These are phyloP conservation scores for Propithecus perrieri DNA, from an alignment of 2,797 vertebrate species.

Conservation along the genomic window DNA sequence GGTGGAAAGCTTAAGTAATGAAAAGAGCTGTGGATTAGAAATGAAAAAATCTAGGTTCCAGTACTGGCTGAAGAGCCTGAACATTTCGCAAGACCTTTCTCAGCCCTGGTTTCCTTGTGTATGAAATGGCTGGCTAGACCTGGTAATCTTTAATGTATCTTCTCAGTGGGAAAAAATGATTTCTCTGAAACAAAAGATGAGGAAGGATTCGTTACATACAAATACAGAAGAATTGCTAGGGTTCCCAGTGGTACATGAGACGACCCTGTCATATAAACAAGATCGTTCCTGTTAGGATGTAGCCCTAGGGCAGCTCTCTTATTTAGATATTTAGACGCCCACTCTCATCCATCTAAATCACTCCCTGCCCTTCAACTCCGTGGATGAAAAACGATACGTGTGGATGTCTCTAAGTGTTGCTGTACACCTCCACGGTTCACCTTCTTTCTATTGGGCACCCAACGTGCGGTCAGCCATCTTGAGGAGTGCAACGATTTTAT, in stretches of 20 bases:
- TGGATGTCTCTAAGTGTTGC: neutral
- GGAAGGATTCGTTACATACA: neutral
- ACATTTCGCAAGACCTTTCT: neutral
- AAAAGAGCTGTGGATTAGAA: neutral
- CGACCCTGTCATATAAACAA: neutral
- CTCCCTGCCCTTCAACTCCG: neutral
- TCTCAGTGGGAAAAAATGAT: neutral
- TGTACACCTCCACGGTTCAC: neutral
- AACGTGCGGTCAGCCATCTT: neutral
- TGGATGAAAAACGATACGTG: neutral
- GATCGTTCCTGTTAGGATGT: neutral
- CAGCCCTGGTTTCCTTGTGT: neutral
- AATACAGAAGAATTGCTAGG: neutral
- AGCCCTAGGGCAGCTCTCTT: neutral
- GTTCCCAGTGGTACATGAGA: neutral
- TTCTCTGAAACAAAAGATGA: constrained; percentile 20
- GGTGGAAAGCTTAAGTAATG: neutral
- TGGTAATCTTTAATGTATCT: neutral
- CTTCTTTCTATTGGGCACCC: neutral
- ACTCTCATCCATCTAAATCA: neutral
- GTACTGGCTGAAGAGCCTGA: neutral
- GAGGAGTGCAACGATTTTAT: neutral
- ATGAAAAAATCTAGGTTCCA: neutral
- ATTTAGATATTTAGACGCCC: neutral
- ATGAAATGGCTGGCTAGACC: neutral